Percentiles rank a stretch among this genome's conserved stretches.
These are phyloP conservation scores for Formica exsecta DNA, from an alignment of 1,140 invertebrate genomes.

Conservation along the genomic window DNA sequence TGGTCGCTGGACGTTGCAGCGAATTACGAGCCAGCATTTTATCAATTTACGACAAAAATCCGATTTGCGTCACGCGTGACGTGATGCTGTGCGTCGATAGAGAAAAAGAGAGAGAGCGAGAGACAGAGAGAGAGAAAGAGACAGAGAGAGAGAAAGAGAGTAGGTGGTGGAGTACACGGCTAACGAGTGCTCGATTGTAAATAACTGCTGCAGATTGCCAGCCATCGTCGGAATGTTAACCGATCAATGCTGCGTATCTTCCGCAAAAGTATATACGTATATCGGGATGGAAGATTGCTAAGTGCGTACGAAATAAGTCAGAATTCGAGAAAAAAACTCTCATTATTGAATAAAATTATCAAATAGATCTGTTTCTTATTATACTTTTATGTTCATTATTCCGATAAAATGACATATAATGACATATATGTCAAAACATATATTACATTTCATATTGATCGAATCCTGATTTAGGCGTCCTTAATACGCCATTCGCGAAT, in stretches of 20 bases:
- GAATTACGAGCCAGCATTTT: constrained; percentile 77
- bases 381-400: neutral
- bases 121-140: neutral
- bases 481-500: neutral
- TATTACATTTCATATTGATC: neutral
- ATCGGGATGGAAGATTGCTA: neutral
- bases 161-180: constrained; percentile 52
- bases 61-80: constrained; percentile 75
- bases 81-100: constrained; percentile 44
- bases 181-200: constrained; percentile 80
- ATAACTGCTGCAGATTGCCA: constrained; percentile 74
- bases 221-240: constrained; percentile 44
- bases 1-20: constrained; percentile 63
- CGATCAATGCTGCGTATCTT: constrained; percentile 61
- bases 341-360: constrained; percentile 9
- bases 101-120: constrained; percentile 25
- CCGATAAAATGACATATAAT: neutral
- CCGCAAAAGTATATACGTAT: constrained; percentile 24
- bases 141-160: constrained; percentile 21
- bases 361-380: neutral
- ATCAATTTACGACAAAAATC: constrained; percentile 80
- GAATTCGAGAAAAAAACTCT: neutral
- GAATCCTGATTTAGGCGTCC: neutral
- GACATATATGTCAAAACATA: neutral
- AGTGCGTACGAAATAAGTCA: neutral